Base-by-base conservation (phyloP, 2,113 vertebrate species). In the Geothlypis trichas region DNA sequence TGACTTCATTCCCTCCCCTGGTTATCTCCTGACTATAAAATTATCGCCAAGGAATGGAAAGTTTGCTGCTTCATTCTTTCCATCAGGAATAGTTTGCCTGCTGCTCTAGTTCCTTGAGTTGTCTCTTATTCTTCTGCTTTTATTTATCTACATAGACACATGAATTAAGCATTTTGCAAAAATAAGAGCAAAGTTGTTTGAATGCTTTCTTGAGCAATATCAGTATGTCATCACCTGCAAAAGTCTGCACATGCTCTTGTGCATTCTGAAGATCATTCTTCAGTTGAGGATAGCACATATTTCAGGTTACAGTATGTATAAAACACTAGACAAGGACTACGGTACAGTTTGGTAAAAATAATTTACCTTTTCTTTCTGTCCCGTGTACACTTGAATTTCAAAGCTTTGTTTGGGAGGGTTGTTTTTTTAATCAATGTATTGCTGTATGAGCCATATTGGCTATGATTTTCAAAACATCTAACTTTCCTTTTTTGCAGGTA, bases 1-100 rank as follows among this genome's bases (percentile, higher is more conserved):
- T 88, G 75, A 78, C 20, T 92, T 96, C 57, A 68, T 92, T 87
- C 66, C 41, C 22, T 59, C 22, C 30, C 79, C 68, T 90, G 51
- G 14, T 86, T 61, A 35, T 78, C 47, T 87, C 33, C 63, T 54
- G 33, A 21, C 47, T 75, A 5, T 88, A 51, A 65, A 68, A 61
- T 41, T 79, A 2, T 62, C 18, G 61, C 27, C 24, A 74, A 84
- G 27, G 55, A 86, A 62, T 9, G 33, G 41, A 77, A 80, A 59
- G 20, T 59, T 68, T 71, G 4, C 76, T 79, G 24, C 59, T 88
- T 54, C 19, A 5, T 73, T 84, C 41, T 93, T 86, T 87, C 39
- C 27, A 47, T 23, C 15, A 66, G 33, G 42, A 59, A 35, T 52
- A 61, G 14, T 78, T 86, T 86, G 7, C 19, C 21, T 74, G 46